Base-by-base conservation (phyloP, 2,113 vertebrate genomes). In the Martes martes region DNA sequence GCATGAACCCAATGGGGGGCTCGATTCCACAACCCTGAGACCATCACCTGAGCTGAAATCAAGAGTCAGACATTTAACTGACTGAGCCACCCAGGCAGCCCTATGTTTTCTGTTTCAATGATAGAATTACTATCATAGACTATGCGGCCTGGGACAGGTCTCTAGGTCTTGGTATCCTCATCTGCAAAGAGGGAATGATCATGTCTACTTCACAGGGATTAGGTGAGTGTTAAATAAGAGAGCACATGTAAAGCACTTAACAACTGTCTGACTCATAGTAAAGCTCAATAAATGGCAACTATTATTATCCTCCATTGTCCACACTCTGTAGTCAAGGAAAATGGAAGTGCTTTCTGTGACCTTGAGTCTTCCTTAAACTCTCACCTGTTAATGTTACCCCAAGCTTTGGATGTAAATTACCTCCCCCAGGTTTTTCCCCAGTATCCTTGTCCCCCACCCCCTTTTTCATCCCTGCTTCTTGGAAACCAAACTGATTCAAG, bases 201-300 rank as follows among this genome's bases (percentile, higher is more conserved):
- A 9, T 1, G 28, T 23, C 42, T 19, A 2, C 4, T 9, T 10
- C 89, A 19, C 21, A 23, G 42, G 28, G 31, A 7, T 16, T 6
- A 0, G 5, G 0, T 57, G 1, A 21, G 26, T 0, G 19, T 26
- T 18, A 52, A 78, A 21, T 4, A 19, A 73, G 42, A 45, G 13
- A 42, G 47, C 24, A 73, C 28, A 8, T 1, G 11, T 15, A 39
- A 79, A 52, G 33, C 26, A 5, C n/a, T 36, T 28, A 52, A 33
- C 24, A 21, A 26, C 7, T 18, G 7, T 55, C 78, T 55, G 45
- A 26, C 11, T 76, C 15, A 13, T 1, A 23, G 42, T 23, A 31
- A 59, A 33, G 9, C 71, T 33, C 61, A 11, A 4, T 50, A 33
- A 52, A 31, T 23, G 45, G 36, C 23, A 23, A 36, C 33, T 69